Conservation (phyloP, 2,888 invertebrate genomes). For the Willowsia nigromaculata region DNA sequence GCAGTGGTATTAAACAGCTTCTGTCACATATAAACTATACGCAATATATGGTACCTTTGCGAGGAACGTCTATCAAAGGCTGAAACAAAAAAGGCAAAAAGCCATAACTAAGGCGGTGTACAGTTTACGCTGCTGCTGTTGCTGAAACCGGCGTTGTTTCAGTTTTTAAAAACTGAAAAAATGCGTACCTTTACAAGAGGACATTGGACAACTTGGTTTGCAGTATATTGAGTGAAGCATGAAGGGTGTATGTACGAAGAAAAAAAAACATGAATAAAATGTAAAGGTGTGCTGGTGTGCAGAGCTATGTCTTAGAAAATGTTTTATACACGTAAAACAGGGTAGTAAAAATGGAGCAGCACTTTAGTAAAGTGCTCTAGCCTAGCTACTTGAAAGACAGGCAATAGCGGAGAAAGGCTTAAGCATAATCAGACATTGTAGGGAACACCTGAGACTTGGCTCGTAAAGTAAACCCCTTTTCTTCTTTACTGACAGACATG, state of each 20-base stretch:
- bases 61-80: neutral
- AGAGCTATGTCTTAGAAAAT: neutral
- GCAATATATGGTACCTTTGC: neutral
- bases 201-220: neutral
- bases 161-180: neutral
- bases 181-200: constrained; percentile 18
- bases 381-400: constrained; percentile 64
- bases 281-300: constrained; percentile 15
- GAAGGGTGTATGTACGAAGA: neutral
- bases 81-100: neutral
- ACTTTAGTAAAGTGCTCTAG: constrained; percentile 65
- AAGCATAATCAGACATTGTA: constrained; percentile 70
- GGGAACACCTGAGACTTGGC: constrained; percentile 70
- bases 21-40: neutral
- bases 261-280: constrained; percentile 4
- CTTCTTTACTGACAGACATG: constrained; percentile 65
- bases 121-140: neutral
- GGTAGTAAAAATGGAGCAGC: constrained; percentile 65
- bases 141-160: neutral
- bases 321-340: constrained; percentile 62
- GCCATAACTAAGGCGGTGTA: neutral
- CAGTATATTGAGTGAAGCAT: neutral
- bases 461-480: constrained; percentile 70
- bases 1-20: neutral
- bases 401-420: constrained; percentile 66